Conservation (phyloP, 92 coral and sea anemone genomes). For the Heliopora coerulea region DNA sequence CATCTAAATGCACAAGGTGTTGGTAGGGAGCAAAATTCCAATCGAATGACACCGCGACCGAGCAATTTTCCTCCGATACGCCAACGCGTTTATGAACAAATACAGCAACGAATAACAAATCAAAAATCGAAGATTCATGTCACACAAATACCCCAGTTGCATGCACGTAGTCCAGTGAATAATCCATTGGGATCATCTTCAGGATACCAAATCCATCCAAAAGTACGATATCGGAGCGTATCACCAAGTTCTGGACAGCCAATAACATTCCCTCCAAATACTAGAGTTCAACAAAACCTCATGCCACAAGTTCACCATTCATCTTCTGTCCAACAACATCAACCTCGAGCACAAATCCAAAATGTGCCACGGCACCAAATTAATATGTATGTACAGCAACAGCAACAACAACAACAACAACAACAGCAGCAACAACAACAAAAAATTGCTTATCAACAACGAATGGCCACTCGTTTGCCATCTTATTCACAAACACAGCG, state of each 20-base stretch:
- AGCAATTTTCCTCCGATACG: constrained; percentile 15
- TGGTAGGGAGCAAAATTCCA: constrained; percentile 24
- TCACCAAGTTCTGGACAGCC: constrained; percentile 11
- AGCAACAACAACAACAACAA: not conserved
- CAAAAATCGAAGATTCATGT: constrained; percentile 25
- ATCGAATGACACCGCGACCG: constrained; percentile 21
- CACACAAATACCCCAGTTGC: constrained; percentile 11
- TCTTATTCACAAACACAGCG: constrained; percentile 32
- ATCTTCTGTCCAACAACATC: constrained; percentile 2
- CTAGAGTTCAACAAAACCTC: constrained; percentile 30
- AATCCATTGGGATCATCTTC: constrained; percentile 7
- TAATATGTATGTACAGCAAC: constrained; percentile 21
- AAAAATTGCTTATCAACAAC: constrained; percentile 34
- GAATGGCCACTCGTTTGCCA: constrained; percentile 44
- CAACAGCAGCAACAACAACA: too few relatives aligned
- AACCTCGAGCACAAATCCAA: constrained; percentile 13
- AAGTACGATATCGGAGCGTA: constrained; percentile 28
- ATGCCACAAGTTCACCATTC: constrained; percentile 26
- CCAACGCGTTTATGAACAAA: constrained; percentile 24
- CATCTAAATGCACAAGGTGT: constrained; percentile 25
- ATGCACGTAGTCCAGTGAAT: constrained; percentile 30
- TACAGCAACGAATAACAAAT: constrained; percentile 35
- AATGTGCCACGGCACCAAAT: constrained; percentile 30
- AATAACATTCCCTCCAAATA: constrained; percentile 10
- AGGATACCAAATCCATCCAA: constrained; percentile 25